These are phyloP conservation scores for Eriosoma lanigerum DNA, from an alignment of 1,140 invertebrate species.

Conservation along the genomic window DNA sequence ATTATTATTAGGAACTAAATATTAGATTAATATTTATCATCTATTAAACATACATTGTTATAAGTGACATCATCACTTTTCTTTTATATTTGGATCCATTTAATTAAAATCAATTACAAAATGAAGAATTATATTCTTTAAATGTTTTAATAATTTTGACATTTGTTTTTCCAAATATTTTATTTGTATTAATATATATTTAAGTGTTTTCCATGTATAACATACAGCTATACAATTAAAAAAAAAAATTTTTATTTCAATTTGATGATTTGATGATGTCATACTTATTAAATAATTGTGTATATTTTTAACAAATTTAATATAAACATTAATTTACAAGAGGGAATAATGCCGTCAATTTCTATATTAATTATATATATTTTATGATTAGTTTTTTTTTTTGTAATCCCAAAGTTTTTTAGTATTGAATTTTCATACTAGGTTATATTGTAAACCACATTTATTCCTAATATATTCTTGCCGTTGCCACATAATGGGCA, in stretches of 20 bases:
- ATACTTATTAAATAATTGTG: constrained; percentile 1
- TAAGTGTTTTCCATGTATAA: too few relatives aligned
- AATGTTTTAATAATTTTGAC: background rate
- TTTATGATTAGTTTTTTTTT: constrained; percentile 23
- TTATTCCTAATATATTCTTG: constrained; percentile 32
- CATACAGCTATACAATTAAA: too few relatives aligned
- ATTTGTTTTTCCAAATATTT: background rate
- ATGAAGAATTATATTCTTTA: too few relatives aligned
- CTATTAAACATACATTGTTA: constrained; percentile 10
- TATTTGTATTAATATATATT: too few relatives aligned
- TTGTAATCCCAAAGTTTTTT: constrained; percentile 31
- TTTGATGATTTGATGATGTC: constrained; percentile 18
- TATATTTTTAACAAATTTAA: constrained; percentile 17
- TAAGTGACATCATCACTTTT: constrained; percentile 32
- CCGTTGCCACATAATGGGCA: background rate
- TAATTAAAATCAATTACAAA: too few relatives aligned
- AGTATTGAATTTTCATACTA: background rate
- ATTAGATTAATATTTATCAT: constrained; percentile 13
- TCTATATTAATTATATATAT: background rate
- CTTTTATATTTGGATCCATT: background rate
- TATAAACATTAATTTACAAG: background rate
- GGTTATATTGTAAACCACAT: background rate
- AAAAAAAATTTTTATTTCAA: background rate
- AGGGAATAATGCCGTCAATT: constrained; percentile 17
- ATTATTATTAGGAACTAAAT: constrained; percentile 1